phyloP scores from a whole-genome alignment of 92 coral and sea anemone genomes.

The Anthopleura xanthogrammica region DNA sequence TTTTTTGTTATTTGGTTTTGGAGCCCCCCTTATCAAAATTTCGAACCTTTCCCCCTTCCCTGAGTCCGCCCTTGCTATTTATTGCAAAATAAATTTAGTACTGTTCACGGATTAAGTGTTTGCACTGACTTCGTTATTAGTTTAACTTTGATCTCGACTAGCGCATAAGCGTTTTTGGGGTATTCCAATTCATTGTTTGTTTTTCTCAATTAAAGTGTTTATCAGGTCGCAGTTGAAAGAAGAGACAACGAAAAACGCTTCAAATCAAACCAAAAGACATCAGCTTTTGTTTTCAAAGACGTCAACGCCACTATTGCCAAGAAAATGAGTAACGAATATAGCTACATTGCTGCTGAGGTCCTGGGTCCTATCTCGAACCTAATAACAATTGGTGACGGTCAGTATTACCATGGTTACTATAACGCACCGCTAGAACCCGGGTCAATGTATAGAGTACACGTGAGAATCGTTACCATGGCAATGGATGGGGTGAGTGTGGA shows the following conservation, averaged over 20 bases:
- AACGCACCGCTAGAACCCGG: slow-evolving; percentile 12
- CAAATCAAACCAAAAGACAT: not conserved
- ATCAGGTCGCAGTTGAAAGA: not conserved
- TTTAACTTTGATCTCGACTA: too few species aligned
- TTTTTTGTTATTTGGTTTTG: too few species aligned
- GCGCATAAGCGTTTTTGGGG: too few species aligned
- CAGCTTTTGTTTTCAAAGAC: not conserved
- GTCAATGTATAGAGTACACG: slow-evolving; percentile 1
- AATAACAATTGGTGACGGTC: not conserved
- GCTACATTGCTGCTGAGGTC: slow-evolving; percentile 19
- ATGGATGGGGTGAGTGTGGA: not conserved
- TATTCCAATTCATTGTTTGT: too few species aligned
- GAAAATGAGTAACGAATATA: not conserved
- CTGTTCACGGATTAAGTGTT: too few species aligned
- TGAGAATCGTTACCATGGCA: slow-evolving; percentile 14
- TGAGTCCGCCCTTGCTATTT: too few species aligned
- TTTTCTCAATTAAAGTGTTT: not conserved
- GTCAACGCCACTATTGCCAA: not conserved
- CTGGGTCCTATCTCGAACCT: too few species aligned
- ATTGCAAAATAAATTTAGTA: too few species aligned
- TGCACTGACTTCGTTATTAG: too few species aligned
- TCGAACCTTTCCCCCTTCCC: too few species aligned
- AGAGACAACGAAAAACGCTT: not conserved
- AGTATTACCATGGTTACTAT: slow-evolving; percentile 19
- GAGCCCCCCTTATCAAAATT: too few species aligned